Evolutionary conservation across 1,140 invertebrate genomes (phyloP), one percentile per base, ranked within the genome.

Genomic region (Heterodera carotae): DNA sequence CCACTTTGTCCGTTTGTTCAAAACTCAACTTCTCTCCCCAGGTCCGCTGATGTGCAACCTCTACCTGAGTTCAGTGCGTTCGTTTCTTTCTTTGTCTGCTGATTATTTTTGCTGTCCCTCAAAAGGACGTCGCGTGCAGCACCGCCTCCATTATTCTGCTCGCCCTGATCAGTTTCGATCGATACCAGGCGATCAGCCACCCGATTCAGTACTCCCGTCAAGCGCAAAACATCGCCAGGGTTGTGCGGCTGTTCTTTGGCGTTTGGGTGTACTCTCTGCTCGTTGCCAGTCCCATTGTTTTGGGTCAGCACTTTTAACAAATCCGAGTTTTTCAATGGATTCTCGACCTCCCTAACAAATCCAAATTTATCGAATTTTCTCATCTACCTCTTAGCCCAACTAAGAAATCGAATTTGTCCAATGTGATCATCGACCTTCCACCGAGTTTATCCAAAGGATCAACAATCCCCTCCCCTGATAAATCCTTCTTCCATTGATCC

Each of bases 61-160:
- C 88, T 99, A 97, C 91, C 96, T 98, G 85, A 95, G 95, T 12
- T 73, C 69, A 10, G 73, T 66, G 39, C 33, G 73, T 75, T 34
- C 22, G 29, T 69, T 3, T 8, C 29, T 2, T 4, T n/a, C 48
- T 34, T 33, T 73, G 1, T 12, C 18, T 29, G 4, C 7, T 43
- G 39, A 43, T 43, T 12, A 43, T 6, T 43, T 43, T 12, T 8
- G 6, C 12, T 43, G 6, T 43, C 39, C 39, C 33, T 25, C 48
- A 43, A 31, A 94, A 95, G 92, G 96, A 99, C 90, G 96, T 99
- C 79, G 94, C 94, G 77, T 97, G 94, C 89, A 97, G 94, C 85
- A 99, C 97, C 34, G 97, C 96, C 82, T 98, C 95, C 85, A 99
- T 99, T 88, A 94, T 98, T 90, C 97, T 92, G 90, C 91, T 99